Evolutionary conservation across 2,797 vertebrate species (phyloP).

Genomic region (Protonibea diacanthus): DNA sequence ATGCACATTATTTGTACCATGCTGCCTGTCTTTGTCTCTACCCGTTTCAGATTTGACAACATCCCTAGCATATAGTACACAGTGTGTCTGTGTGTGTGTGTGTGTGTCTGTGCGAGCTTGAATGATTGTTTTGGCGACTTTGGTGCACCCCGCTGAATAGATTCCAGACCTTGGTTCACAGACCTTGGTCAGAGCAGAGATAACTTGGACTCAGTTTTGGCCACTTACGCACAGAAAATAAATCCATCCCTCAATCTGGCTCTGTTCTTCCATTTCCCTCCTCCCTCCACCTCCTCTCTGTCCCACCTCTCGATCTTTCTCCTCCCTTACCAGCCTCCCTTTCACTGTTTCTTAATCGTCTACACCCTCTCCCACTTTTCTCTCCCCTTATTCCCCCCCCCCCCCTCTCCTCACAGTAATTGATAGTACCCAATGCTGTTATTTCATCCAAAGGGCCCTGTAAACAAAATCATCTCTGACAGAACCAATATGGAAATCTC

Average conservation of each 20-base stretch:
- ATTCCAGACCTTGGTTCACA: conserved; percentile 41
- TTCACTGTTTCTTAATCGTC: conserved; percentile 30
- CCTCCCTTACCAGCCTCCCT: conserved; percentile 7
- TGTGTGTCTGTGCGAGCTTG: neutral
- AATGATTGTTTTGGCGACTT: conserved; percentile 23
- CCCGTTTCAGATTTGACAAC: neutral
- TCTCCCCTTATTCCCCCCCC: neutral
- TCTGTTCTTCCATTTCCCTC: conserved; percentile 1
- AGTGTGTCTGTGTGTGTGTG: neutral
- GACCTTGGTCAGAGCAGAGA: conserved; percentile 37
- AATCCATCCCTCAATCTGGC: conserved; percentile 46
- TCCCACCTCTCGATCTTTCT: conserved; percentile 7
- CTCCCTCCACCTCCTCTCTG: conserved; percentile 1
- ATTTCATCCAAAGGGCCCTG: conserved; percentile 85
- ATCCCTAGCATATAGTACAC: neutral
- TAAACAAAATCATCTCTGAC: conserved; percentile 86
- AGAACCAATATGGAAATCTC: conserved; percentile 86
- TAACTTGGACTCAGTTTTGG: conserved; percentile 47
- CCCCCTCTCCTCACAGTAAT: conserved; percentile 62
- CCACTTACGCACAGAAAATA: conserved; percentile 33
- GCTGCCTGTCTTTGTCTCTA: neutral
- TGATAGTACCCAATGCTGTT: conserved; percentile 77
- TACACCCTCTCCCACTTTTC: conserved; percentile 16
- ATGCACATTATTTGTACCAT: neutral
- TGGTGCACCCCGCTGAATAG: neutral